Evolutionary conservation across 2,888 invertebrate genomes (phyloP), one percentile per base, ranked within the genome.

Genomic region (Drosophila prostipennis): DNA sequence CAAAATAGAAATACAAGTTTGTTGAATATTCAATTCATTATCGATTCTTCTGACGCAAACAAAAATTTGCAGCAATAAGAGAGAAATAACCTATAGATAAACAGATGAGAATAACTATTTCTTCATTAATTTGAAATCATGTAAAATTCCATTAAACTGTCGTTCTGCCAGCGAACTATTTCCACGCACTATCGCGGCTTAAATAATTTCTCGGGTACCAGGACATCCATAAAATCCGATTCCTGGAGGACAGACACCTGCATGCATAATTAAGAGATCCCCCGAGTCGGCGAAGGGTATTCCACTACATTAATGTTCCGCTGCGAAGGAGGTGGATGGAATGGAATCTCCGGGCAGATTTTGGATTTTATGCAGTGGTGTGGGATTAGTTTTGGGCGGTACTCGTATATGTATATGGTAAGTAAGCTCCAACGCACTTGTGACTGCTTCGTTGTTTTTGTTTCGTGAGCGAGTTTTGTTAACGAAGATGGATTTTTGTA

Each of bases 401-500:
- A 59, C 36, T 40, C 53, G 39, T 54, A 40, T 19, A 42, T 42
- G 11, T 42, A 37, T 37, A 42, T 53, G 54, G 16, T 37, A 56
- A 46, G 65, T 32, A 6, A 32, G 49, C 59, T 59, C 63, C 67
- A 78, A 82, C 87, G 87, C 80, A 87, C 76, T 84, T 81, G 68
- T 56, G 52, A 45, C 51, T 51, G 70, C 63, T 60, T 56, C 61
- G 51, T 48, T 69, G 69, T 68, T 81, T 72, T 56, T 69, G 69
- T 73, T 87, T 77, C 65, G 65, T 53, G 79, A 81, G 79, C 69
- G 70, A 56, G 63, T 59, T 78, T 81, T 72, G 79, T 74, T 81
- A 79, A 87, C 85, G 71, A 82, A 81, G 82, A 85, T 80, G 85
- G 69, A 84, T 81, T 84, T 83, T 80, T 64, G 40, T 69, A 57